These are phyloP conservation scores for Oppia nitens DNA, from an alignment of 1,140 invertebrate species.

Conservation along the genomic window DNA sequence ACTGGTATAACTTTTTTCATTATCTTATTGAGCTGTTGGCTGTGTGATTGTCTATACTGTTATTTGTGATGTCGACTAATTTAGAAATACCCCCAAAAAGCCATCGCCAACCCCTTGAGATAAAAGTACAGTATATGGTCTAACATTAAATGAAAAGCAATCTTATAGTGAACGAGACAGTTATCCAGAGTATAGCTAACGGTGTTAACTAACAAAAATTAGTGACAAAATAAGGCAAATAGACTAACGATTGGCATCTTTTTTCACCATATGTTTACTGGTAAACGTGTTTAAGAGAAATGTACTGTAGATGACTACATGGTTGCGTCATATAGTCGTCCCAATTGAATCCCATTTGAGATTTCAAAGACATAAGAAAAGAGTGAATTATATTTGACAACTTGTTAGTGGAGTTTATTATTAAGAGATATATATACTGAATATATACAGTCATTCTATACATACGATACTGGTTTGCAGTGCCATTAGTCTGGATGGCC, in stretches of 20 bases:
- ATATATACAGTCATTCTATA: too few species aligned
- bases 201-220: too few species aligned
- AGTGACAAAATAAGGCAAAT: too few species aligned
- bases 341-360: not conserved
- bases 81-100: not conserved
- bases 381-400: not conserved
- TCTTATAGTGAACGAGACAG: too few species aligned
- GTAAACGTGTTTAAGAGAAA: too few species aligned
- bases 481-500: not conserved
- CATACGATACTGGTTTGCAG: not conserved
- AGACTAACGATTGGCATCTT: too few species aligned
- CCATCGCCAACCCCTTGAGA: not conserved
- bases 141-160: not conserved
- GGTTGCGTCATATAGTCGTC: too few species aligned
- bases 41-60: not conserved
- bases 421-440: too few species aligned
- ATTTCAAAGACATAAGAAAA: not conserved
- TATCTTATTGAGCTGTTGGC: too few species aligned
- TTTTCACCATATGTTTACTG: too few species aligned
- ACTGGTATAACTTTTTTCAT: not conserved
- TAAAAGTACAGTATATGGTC: not conserved
- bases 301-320: too few species aligned
- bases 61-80: not conserved
- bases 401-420: not conserved
- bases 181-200: too few species aligned